Evolutionary conservation across 2,888 invertebrate genomes (phyloP).

Genomic region (Nasonia oneida): DNA sequence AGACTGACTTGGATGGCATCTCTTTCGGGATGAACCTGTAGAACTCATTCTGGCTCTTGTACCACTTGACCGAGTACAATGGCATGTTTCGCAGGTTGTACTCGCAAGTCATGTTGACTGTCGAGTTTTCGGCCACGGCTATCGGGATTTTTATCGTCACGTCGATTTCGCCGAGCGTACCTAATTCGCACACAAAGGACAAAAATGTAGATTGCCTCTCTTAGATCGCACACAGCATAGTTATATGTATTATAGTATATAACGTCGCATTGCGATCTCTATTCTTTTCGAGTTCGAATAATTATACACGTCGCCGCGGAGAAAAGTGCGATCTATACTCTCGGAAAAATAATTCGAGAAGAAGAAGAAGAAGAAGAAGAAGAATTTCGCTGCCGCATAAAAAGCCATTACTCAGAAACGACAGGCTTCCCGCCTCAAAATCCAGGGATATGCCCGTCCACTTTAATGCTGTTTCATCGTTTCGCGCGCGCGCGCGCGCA

Average conservation of each 20-base stretch:
- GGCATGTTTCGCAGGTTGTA: constrained; percentile 88
- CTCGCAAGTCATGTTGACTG: constrained; percentile 87
- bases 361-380: neutral
- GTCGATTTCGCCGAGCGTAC: constrained; percentile 81
- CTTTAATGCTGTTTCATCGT: constrained; percentile 33
- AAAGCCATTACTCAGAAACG: constrained; percentile 73
- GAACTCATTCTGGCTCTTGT: constrained; percentile 88
- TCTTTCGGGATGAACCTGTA: constrained; percentile 91
- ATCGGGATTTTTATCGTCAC: constrained; percentile 86
- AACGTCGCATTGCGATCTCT: neutral
- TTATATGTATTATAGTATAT: neutral
- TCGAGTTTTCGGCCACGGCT: constrained; percentile 86
- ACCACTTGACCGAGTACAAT: constrained; percentile 91
- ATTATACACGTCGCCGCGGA: neutral
- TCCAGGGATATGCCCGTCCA: constrained; percentile 71
- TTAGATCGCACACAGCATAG: neutral
- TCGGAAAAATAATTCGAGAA: constrained; percentile 7
- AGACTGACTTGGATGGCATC: constrained; percentile 87
- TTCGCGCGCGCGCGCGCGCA: neutral
- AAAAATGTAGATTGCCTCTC: constrained; percentile 38
- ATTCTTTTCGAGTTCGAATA: neutral
- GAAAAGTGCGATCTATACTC: neutral
- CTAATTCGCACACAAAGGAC: constrained; percentile 65
- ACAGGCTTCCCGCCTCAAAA: constrained; percentile 71
- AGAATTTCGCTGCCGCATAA: constrained; percentile 63